phyloP scores from a whole-genome alignment of 2,888 invertebrate species.

The Coecobrya sp. region DNA sequence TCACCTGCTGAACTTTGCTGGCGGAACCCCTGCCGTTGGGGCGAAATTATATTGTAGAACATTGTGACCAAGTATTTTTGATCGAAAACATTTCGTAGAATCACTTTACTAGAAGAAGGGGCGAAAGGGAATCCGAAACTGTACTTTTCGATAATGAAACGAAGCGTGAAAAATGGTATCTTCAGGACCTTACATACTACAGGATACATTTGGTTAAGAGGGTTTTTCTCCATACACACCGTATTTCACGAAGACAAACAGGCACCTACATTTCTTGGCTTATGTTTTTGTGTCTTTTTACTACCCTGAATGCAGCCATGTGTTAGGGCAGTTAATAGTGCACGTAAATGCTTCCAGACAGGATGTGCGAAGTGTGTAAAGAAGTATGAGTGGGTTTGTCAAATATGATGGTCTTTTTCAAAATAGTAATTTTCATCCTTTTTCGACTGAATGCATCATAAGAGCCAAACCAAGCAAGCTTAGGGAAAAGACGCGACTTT shows the following conservation, averaged over 20 bases:
- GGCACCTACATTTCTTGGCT: neutral
- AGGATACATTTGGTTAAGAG: neutral
- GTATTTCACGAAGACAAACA: neutral
- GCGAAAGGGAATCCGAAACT: too few species aligned
- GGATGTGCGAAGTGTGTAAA: neutral
- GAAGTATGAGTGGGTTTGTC: neutral
- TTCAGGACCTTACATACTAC: neutral
- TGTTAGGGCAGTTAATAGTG: neutral
- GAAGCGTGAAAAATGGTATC: neutral
- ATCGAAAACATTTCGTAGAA: too few species aligned
- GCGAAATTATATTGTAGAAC: too few species aligned
- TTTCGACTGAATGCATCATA: conserved; percentile 18
- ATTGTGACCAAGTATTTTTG: too few species aligned
- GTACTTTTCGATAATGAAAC: neutral
- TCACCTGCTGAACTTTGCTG: too few species aligned
- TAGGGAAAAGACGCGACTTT: neutral
- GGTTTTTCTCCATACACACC: neutral
- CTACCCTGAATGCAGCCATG: neutral
- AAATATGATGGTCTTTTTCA: conserved; percentile 1
- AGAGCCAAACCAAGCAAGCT: neutral
- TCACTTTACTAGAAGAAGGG: too few species aligned
- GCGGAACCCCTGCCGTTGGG: too few species aligned
- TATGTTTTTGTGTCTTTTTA: neutral
- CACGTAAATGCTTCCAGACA: neutral
- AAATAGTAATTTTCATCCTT: conserved; percentile 52